Evolutionary conservation across 2,797 vertebrate genomes (phyloP), one percentile per base, ranked within the genome.

Genomic region (Anguilla marmorata): DNA sequence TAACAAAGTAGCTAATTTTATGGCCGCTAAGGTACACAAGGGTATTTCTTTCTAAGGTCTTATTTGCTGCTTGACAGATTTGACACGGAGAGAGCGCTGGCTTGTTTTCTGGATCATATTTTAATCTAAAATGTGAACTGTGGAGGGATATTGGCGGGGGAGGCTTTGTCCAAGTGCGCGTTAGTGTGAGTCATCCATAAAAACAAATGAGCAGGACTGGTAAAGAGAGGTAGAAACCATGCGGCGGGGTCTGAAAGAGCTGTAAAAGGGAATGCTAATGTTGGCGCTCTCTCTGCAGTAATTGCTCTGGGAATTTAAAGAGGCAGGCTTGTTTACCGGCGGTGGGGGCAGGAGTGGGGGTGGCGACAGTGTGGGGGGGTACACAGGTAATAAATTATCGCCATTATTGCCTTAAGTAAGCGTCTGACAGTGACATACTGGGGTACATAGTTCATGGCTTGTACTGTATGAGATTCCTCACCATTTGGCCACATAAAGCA

Each of bases 271-370:
- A 95, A 95, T 94, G 93, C 92, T 95, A 96, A 96, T 95, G 93
- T 54, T 14, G 88, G 90, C 93, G 92, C 94, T 95, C 95, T 95
- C 95, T 94, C 95, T 94, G 94, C 94, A 94, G 93, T 96, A 96
- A 97, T 96, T 95, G 95, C 94, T 94, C 89, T 87, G 94, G 93
- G 95, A 96, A 94, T 95, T 95, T 95, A 92, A 95, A 94, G 92
- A 95, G 95, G 94, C 94, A 95, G 72, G 94, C 95, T 96, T 95
- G 95, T 96, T 96, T 96, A 97, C 96, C 95, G 94, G 92, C 90
- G 66, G 92, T 90, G 93, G 21, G 41, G 79, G 2, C 4, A 14
- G 37, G 76, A 37, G 14, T 3, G 76, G 76, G 33, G 33, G 33
- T 76, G 66, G 66, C 14, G 58, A 63, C 21, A 33, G 7, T n/a